These are phyloP conservation scores for Brachionichthys hirsutus DNA, from an alignment of 2,113 vertebrate species.

Conservation along the genomic window DNA sequence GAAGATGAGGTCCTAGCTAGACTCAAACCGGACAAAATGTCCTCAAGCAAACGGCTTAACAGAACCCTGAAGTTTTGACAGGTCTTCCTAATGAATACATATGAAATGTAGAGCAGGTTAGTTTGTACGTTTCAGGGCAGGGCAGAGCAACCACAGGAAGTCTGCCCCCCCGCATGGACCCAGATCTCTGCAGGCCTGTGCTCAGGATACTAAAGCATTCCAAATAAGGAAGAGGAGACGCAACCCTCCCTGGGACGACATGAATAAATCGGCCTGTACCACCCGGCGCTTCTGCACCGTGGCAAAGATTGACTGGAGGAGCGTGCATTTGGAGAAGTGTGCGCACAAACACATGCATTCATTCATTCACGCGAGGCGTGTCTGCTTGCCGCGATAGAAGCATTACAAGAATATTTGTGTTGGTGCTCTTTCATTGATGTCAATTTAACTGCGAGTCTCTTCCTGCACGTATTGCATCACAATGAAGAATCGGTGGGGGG, in stretches of 20 bases:
- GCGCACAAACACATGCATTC: conserved; percentile 31
- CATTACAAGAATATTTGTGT: conserved; percentile 44
- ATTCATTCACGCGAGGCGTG: conserved; percentile 40
- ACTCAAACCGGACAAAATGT: conserved; percentile 1
- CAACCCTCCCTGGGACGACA: conserved; percentile 55
- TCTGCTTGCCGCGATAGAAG: conserved; percentile 22
- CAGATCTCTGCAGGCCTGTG: conserved; percentile 53
- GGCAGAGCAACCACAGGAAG: conserved; percentile 54
- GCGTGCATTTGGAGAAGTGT: conserved; percentile 7
- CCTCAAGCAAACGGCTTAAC: not conserved
- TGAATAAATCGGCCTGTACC: conserved; percentile 69
- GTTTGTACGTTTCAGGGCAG: conserved; percentile 50
- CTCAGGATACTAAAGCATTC: conserved; percentile 63
- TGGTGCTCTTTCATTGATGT: conserved; percentile 39
- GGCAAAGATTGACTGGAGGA: conserved; percentile 35
- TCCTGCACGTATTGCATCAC: too few relatives aligned
- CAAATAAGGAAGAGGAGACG: conserved; percentile 72
- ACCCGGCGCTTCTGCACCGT: conserved; percentile 53
- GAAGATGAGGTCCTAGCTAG: not conserved
- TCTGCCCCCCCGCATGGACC: conserved; percentile 43
- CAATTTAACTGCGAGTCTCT: conserved; percentile 40
- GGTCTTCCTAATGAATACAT: conserved; percentile 52
- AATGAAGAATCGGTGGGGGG: conserved; percentile 35
- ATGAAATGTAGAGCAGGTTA: conserved; percentile 55
- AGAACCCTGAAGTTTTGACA: conserved; percentile 22